Evolutionary conservation across 2,888 invertebrate species (phyloP).

Genomic region (Cataglyphis livida): DNA sequence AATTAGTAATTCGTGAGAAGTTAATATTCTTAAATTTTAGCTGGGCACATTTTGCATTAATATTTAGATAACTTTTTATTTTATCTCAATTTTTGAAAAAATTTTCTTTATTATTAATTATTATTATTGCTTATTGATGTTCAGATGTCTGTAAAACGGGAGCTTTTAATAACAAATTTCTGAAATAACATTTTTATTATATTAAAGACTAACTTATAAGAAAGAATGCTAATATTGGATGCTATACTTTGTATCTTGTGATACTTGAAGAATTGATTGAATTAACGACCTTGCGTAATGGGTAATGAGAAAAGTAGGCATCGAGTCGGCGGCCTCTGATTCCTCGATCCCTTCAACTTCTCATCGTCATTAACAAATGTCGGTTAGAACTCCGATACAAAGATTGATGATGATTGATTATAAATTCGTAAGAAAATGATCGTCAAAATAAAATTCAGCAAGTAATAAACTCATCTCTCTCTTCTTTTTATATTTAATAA

Average conservation of each 20-base stretch:
- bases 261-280: slow-evolving; percentile 30
- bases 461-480: neutral
- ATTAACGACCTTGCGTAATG: slow-evolving; percentile 35
- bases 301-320: slow-evolving; percentile 28
- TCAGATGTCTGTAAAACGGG: neutral
- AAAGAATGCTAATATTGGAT: neutral
- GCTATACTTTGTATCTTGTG: neutral
- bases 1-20: neutral
- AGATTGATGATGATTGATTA: slow-evolving; percentile 49
- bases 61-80: neutral
- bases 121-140: neutral
- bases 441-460: neutral
- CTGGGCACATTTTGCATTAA: neutral
- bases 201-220: neutral
- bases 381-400: slow-evolving; percentile 20
- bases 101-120: neutral
- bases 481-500: neutral
- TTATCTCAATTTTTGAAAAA: neutral
- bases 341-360: slow-evolving; percentile 40
- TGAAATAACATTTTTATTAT: neutral
- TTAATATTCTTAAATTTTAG: neutral
- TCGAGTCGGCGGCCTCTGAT: slow-evolving; percentile 17
- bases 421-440: slow-evolving; percentile 17
- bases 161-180: neutral
- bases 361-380: slow-evolving; percentile 50